Conservation (phyloP, 2,113 vertebrate genomes). For the Tyrannus savana region DNA sequence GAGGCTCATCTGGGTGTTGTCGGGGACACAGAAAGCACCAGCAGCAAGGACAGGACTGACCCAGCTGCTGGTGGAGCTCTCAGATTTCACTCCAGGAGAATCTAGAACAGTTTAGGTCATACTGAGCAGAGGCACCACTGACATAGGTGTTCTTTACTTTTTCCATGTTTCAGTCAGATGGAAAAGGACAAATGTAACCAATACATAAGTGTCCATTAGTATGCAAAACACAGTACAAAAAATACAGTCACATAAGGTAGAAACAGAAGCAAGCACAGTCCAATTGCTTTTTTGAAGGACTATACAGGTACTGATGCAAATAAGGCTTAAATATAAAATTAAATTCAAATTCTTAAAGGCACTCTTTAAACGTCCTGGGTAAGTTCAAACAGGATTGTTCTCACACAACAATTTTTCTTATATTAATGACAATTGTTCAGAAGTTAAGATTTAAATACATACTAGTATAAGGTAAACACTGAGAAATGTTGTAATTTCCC, state of each 20-base stretch:
- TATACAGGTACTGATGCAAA: background rate
- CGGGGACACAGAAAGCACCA: background rate
- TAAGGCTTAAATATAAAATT: background rate
- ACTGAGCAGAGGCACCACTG: background rate
- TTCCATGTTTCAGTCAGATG: constrained; percentile 19
- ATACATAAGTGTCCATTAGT: background rate
- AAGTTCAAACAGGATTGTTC: background rate
- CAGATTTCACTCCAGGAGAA: background rate
- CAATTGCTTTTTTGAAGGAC: background rate
- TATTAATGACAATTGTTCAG: background rate
- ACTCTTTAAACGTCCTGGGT: background rate
- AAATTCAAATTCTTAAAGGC: background rate
- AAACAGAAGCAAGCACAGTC: background rate
- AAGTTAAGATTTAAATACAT: background rate
- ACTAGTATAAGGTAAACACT: background rate
- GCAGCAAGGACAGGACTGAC: background rate
- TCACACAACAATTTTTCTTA: background rate
- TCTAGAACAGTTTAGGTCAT: background rate
- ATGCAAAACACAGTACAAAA: background rate
- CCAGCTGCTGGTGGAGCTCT: background rate
- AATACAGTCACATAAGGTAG: background rate
- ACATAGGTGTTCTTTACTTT: constrained; percentile 20
- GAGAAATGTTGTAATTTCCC: background rate
- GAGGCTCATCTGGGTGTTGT: background rate
- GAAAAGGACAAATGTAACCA: constrained; percentile 35